Evolutionary conservation across 64 coral and sea anemone genomes (phyloP).

Genomic region (Dendronephthya gigantea): DNA sequence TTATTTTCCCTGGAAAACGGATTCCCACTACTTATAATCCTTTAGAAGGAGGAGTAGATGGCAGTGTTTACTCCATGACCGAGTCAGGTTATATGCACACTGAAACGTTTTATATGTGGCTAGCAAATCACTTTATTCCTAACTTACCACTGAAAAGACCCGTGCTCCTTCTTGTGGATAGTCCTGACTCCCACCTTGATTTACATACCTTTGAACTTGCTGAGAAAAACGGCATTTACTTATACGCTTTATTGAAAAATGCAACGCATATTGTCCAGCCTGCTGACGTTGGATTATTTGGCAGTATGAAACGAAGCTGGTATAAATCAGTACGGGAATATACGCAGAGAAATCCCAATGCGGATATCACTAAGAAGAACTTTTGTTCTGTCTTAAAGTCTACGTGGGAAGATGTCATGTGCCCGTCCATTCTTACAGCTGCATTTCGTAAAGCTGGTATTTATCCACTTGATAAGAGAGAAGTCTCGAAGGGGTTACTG

Average conservation of each 20-base stretch:
- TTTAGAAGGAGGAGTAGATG: conserved; percentile 36
- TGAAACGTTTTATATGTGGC: conserved; percentile 33
- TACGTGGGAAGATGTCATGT: conserved; percentile 20
- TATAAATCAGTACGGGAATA: conserved; percentile 13
- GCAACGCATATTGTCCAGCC: conserved; percentile 39
- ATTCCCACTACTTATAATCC: conserved; percentile 42
- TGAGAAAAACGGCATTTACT: conserved; percentile 19
- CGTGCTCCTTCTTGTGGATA: conserved; percentile 6
- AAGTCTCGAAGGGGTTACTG: background rate
- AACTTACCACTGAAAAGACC: conserved; percentile 30
- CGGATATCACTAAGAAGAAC: background rate
- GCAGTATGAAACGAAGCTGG: conserved; percentile 33
- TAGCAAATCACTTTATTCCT: conserved; percentile 29
- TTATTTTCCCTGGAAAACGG: conserved; percentile 41
- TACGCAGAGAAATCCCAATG: conserved; percentile 19
- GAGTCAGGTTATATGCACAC: conserved; percentile 23
- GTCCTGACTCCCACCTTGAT: conserved; percentile 20
- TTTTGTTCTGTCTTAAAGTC: background rate
- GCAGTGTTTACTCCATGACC: conserved; percentile 43
- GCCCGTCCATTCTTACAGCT: background rate
- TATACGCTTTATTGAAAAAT: conserved; percentile 28
- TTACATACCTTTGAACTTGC: background rate
- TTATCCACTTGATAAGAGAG: conserved; percentile 29
- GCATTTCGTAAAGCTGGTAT: conserved; percentile 39
- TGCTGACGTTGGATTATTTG: conserved; percentile 32